A percentile compares a stretch with the other conserved stretches of the same genome.
These are phyloP conservation scores for Sarotherodon lohbergeri DNA, from an alignment of 2,113 vertebrate genomes.

Conservation along the genomic window DNA sequence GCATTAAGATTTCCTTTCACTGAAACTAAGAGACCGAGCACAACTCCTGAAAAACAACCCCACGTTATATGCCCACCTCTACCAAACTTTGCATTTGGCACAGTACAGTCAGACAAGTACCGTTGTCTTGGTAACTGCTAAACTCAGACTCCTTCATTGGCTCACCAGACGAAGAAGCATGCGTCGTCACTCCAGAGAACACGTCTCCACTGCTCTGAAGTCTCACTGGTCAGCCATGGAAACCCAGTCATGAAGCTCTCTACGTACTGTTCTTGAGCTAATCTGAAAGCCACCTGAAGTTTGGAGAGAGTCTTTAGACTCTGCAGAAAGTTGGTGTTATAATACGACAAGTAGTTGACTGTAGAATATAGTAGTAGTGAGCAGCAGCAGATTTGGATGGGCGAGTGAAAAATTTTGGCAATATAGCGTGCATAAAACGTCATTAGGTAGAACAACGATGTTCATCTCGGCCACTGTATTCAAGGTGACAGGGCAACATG, in stretches of 20 bases:
- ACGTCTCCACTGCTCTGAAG: neutral
- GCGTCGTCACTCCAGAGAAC: neutral
- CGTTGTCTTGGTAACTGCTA: neutral
- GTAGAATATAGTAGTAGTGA: neutral
- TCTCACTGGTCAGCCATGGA: neutral
- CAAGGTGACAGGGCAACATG: neutral
- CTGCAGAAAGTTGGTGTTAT: no score
- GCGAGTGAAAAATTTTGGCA: neutral
- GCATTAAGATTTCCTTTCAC: neutral
- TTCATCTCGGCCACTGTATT: neutral
- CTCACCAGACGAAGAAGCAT: neutral
- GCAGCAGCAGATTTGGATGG: no score
- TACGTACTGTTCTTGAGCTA: neutral
- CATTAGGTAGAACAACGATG: neutral
- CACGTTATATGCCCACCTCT: neutral
- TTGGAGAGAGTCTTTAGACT: neutral
- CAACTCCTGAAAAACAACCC: neutral
- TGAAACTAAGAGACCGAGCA: neutral
- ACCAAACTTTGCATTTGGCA: neutral
- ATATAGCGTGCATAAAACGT: fast-evolving
- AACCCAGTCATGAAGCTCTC: neutral
- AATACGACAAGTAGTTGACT: neutral
- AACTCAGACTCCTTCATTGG: neutral
- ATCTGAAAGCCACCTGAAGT: neutral
- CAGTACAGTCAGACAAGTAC: neutral